Conservation (phyloP, 1,140 invertebrate genomes). For the Cotesia glomerata region DNA sequence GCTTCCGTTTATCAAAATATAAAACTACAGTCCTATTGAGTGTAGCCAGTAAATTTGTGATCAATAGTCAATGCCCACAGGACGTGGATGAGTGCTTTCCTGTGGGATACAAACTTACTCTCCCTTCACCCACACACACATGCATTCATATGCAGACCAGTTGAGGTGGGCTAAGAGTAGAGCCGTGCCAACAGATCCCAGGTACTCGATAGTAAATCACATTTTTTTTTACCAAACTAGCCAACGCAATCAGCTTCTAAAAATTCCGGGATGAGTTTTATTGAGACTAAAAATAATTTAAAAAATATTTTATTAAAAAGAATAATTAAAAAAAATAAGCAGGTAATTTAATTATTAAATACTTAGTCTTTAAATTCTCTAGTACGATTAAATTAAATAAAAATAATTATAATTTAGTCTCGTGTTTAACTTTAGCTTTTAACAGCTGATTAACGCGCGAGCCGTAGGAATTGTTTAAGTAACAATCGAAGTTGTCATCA, state of each 20-base stretch:
- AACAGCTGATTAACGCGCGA: slow-evolving; percentile 53
- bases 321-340: too few species aligned
- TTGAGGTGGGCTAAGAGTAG: not conserved
- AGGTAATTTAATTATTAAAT: too few species aligned
- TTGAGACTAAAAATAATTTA: not conserved
- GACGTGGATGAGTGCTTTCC: slow-evolving; percentile 15
- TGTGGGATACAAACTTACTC: slow-evolving; percentile 13
- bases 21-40: not conserved
- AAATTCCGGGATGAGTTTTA: not conserved
- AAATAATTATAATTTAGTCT: slow-evolving; percentile 55
- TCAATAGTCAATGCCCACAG: slow-evolving; percentile 26
- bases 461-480: slow-evolving; percentile 50
- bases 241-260: too few species aligned
- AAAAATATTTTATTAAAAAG: too few species aligned
- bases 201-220: slow-evolving; percentile 1
- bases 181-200: not conserved
- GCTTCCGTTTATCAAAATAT: not conserved
- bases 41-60: not conserved
- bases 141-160: not conserved
- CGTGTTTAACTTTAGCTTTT: slow-evolving; percentile 58
- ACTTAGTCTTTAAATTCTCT: too few species aligned
- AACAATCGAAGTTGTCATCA: slow-evolving; percentile 43
- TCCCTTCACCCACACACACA: not conserved
- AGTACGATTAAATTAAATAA: not conserved
- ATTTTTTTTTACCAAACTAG: not conserved